Percentiles rank a stretch among this genome's conserved stretches.
Evolutionary conservation across 2,113 vertebrate genomes (phyloP).

Genomic region (Macrotis lagotis): DNA sequence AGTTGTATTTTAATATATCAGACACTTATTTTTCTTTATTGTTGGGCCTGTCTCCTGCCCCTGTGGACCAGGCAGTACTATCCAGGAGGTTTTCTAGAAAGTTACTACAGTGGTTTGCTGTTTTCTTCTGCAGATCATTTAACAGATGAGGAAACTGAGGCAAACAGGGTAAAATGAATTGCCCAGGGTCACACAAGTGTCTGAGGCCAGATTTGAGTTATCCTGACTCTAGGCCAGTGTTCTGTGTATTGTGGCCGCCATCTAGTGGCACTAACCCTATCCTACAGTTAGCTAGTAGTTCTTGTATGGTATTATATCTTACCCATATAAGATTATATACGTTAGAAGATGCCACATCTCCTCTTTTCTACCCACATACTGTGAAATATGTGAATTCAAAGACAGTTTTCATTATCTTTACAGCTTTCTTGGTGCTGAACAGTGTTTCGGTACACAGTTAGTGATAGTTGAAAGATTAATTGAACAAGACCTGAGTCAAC

Average conservation of each 20-base stretch:
- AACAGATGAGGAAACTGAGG: neutral
- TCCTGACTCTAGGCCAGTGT: too few species aligned
- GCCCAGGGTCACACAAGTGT: neutral
- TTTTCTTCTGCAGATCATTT: neutral
- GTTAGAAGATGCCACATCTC: neutral
- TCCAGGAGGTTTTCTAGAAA: too few species aligned
- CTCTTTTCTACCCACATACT: neutral
- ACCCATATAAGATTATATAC: neutral
- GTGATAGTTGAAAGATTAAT: neutral
- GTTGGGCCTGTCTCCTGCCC: neutral
- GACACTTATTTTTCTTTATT: neutral
- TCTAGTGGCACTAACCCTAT: neutral
- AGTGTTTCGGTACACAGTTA: neutral
- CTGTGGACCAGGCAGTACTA: neutral
- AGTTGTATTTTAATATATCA: too few species aligned
- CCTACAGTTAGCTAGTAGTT: neutral
- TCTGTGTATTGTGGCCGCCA: neutral
- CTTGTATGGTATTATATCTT: neutral
- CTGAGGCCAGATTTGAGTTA: neutral
- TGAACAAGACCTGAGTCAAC: neutral
- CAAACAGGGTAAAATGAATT: neutral
- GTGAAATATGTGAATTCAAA: neutral
- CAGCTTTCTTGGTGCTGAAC: neutral
- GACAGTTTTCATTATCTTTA: neutral
- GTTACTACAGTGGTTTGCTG: neutral